Percentiles rank a stretch among this genome's conserved stretches.
Conservation (phyloP, 2,888 invertebrate species). For the Caenorhabditis wallacei region DNA sequence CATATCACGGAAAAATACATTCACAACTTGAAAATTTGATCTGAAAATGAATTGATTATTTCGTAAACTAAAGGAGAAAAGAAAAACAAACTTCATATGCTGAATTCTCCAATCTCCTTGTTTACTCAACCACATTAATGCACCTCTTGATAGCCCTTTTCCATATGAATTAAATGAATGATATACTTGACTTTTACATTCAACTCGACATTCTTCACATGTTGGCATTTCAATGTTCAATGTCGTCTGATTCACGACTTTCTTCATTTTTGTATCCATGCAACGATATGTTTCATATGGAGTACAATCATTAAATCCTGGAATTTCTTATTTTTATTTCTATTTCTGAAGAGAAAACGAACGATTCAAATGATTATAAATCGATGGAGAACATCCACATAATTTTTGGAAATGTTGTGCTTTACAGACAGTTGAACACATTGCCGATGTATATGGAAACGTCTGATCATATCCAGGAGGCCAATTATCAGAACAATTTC, state of each 20-base stretch:
- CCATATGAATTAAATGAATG: conserved; percentile 81
- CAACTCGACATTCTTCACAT: conserved; percentile 67
- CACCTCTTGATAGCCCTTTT: conserved; percentile 76
- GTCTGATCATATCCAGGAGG: conserved; percentile 60
- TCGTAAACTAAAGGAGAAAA: background rate
- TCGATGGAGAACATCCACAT: conserved; percentile 75
- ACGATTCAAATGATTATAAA: conserved; percentile 70
- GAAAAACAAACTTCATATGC: conserved; percentile 64
- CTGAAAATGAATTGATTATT: conserved; percentile 48
- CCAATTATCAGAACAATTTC: conserved; percentile 75
- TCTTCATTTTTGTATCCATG: conserved; percentile 66
- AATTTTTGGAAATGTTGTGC: conserved; percentile 67
- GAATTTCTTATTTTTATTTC: background rate
- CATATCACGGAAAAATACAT: conserved; percentile 81
- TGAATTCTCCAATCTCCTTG: conserved; percentile 66
- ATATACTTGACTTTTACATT: conserved; percentile 76
- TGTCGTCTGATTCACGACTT: conserved; percentile 45
- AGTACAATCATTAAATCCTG: conserved; percentile 69
- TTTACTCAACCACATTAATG: conserved; percentile 73
- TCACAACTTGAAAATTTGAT: conserved; percentile 76
- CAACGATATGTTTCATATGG: conserved; percentile 70
- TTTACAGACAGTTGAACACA: conserved; percentile 73
- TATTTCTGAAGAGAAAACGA: background rate
- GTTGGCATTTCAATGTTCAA: conserved; percentile 67
- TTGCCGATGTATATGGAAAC: conserved; percentile 68